phyloP scores from a whole-genome alignment of 2,888 invertebrate species.

The Lasioglossum oenotherae region DNA sequence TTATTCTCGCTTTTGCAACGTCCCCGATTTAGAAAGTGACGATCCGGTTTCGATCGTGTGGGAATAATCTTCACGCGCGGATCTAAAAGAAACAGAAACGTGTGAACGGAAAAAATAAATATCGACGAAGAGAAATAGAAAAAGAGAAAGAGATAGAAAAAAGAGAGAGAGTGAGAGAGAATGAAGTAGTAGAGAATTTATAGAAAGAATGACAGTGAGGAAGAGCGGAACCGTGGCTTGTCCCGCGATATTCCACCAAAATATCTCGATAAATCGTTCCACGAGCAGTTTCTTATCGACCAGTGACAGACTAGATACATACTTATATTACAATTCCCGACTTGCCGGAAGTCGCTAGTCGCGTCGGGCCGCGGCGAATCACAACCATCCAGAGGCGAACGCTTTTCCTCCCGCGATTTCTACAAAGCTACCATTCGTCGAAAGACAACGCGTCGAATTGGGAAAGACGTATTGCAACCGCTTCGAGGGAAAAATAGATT shows the following conservation, averaged over 20 bases:
- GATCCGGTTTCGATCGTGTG: conserved; percentile 3
- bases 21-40: conserved; percentile 31
- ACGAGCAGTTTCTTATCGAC: conserved; percentile 62
- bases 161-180: background rate
- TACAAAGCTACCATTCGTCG: conserved; percentile 4
- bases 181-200: background rate
- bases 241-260: conserved; percentile 46
- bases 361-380: conserved; percentile 39
- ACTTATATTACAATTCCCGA: conserved; percentile 63
- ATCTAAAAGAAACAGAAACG: conserved; percentile 8
- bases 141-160: background rate
- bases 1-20: conserved; percentile 49
- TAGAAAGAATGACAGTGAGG: conserved; percentile 5
- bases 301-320: conserved; percentile 62
- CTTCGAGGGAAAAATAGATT: conserved; percentile 21
- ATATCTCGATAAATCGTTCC: conserved; percentile 58
- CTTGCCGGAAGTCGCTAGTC: conserved; percentile 60
- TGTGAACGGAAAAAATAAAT: conserved; percentile 2
- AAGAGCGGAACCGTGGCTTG: conserved; percentile 32
- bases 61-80: conserved; percentile 24
- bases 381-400: conserved; percentile 14
- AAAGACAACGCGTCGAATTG: conserved; percentile 19
- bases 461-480: conserved; percentile 34
- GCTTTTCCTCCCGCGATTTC: conserved; percentile 8
- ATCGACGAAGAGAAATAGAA: background rate